phyloP scores from a whole-genome alignment of 2,113 vertebrate species.

The Uria lomvia region DNA sequence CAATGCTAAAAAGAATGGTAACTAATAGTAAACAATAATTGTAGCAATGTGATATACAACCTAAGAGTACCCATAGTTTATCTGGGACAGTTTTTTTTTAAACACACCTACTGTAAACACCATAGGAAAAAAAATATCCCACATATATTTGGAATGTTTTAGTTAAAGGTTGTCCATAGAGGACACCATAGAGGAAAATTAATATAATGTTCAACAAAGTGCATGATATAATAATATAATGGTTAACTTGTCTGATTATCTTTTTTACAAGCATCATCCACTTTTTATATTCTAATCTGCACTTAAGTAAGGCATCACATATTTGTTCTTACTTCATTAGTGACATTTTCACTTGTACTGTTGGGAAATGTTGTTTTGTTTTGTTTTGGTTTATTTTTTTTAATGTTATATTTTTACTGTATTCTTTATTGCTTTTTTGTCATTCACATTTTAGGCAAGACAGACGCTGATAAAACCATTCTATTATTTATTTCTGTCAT shows the following conservation, averaged over 20 bases:
- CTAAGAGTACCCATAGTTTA: background rate
- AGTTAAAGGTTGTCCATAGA: background rate
- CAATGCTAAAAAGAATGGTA: background rate
- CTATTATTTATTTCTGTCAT: constrained; percentile 39
- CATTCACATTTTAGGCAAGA: constrained; percentile 46
- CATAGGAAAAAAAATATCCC: background rate
- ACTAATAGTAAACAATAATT: background rate
- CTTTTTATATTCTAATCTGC: background rate
- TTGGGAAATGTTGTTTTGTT: constrained; percentile 7
- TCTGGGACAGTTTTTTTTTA: background rate
- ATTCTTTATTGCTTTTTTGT: background rate
- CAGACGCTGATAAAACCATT: constrained; percentile 20
- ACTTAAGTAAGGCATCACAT: background rate
- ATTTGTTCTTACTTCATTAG: constrained; percentile 53
- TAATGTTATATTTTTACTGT: constrained; percentile 11
- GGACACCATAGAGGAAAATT: background rate
- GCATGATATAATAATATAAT: background rate
- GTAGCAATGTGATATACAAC: background rate
- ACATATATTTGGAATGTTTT: background rate
- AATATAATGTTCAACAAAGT: background rate
- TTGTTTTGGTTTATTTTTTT: constrained; percentile 3
- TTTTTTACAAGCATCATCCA: background rate
- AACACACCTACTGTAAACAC: background rate
- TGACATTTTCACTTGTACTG: background rate
- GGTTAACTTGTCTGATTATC: background rate